Evolutionary conservation across 2,113 vertebrate genomes (phyloP).

Genomic region (Caracal caracal): DNA sequence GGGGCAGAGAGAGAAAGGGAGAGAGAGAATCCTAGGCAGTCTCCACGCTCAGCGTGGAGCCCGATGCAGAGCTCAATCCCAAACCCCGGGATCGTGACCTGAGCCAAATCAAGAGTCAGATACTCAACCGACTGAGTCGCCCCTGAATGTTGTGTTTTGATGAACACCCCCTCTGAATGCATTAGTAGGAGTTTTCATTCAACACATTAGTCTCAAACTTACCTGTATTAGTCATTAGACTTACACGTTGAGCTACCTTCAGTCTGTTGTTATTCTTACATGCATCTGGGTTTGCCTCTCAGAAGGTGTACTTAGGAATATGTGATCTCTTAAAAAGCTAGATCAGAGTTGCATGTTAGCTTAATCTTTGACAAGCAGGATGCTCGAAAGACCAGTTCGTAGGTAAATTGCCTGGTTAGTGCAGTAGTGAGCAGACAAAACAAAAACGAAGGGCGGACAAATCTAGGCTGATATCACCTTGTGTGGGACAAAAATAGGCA

Average conservation of each 20-base stretch:
- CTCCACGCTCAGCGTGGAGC: too few species aligned
- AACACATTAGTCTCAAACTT: too few species aligned
- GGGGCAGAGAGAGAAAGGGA: too few species aligned
- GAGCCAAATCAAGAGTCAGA: too few species aligned
- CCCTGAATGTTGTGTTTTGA: not conserved
- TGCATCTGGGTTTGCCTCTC: not conserved
- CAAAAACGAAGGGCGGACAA: not conserved
- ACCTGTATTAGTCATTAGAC: not conserved
- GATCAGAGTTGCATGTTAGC: not conserved
- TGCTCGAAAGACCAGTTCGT: fast-evolving
- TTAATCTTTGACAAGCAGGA: not conserved
- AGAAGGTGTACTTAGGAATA: not conserved
- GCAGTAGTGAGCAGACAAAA: not conserved
- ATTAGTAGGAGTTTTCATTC: not conserved
- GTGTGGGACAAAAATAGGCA: fast-evolving
- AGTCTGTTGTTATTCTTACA: not conserved
- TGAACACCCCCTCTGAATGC: not conserved
- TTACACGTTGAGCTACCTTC: fast-evolving
- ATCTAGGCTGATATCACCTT: fast-evolving
- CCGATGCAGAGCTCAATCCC: too few species aligned
- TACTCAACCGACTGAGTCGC: too few species aligned
- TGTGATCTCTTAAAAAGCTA: not conserved
- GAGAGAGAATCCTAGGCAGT: too few species aligned
- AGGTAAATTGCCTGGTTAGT: not conserved
- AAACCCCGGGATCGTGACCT: too few species aligned